phyloP scores from a whole-genome alignment of 2,113 vertebrate genomes.

The Delphinapterus leucas region DNA sequence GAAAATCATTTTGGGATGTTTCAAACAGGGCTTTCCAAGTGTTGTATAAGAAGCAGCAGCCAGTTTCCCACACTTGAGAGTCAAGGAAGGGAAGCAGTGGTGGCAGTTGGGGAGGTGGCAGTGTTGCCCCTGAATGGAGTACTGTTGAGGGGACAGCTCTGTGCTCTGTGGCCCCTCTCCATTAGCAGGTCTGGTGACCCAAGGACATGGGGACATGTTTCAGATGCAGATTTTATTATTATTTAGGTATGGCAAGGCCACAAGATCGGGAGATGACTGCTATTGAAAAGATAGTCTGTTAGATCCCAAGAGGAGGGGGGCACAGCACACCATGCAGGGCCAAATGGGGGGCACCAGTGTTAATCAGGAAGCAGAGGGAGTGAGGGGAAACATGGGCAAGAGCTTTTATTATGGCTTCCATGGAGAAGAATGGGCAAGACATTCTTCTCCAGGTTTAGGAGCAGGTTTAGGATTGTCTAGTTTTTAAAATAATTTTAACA shows the following conservation, averaged over 20 bases:
- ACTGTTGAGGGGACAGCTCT: background rate
- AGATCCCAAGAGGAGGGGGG: background rate
- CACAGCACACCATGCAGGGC: too few species aligned
- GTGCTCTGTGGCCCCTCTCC: background rate
- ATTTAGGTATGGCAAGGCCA: background rate
- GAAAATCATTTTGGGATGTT: background rate
- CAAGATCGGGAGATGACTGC: background rate
- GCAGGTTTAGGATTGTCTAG: background rate
- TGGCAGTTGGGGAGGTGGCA: too few species aligned
- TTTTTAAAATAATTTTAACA: background rate
- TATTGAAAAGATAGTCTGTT: background rate
- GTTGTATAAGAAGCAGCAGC: background rate
- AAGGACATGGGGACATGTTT: background rate
- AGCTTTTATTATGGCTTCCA: background rate
- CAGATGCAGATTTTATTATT: background rate
- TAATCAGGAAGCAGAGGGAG: background rate
- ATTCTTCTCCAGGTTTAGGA: too few species aligned
- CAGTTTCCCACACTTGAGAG: background rate
- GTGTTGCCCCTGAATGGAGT: background rate
- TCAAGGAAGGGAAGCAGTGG: background rate
- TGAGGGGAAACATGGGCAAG: rapidly evolving
- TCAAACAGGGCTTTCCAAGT: background rate
- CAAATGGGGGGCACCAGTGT: rapidly evolving
- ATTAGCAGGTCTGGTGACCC: background rate
- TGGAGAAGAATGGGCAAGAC: background rate